A percentile compares a stretch with the other conserved stretches of the same genome.
Conservation (phyloP, 2,797 vertebrate species). For the Crenichthys baileyi region DNA sequence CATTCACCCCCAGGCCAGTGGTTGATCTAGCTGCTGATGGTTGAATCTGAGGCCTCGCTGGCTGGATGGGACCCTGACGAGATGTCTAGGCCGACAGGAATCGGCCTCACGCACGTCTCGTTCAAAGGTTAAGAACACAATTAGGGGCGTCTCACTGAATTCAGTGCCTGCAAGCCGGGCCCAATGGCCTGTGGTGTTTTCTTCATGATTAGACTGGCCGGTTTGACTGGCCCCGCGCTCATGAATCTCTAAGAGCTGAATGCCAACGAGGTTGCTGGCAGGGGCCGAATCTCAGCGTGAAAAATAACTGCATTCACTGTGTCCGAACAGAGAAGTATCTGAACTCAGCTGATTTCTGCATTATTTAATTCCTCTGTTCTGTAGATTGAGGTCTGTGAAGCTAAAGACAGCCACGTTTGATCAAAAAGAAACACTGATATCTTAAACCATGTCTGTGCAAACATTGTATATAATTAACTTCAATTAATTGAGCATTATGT, state of each 20-base stretch:
- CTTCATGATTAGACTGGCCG: conserved; percentile 57
- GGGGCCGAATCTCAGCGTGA: conserved; percentile 5
- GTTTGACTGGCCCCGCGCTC: conserved; percentile 50
- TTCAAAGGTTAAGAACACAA: conserved; percentile 75
- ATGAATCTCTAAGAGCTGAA: conserved; percentile 69
- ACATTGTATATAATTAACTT: background rate
- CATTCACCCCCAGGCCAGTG: conserved; percentile 46
- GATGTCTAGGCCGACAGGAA: conserved; percentile 51
- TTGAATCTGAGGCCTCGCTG: conserved; percentile 50
- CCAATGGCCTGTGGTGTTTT: conserved; percentile 66
- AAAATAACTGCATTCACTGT: conserved; percentile 1
- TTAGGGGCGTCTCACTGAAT: conserved; percentile 55
- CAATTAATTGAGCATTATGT: background rate
- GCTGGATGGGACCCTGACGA: conserved; percentile 51
- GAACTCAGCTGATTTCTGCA: conserved; percentile 10
- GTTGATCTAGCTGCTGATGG: conserved; percentile 67
- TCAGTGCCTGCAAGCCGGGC: conserved; percentile 19
- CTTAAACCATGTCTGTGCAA: background rate
- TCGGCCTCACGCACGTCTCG: conserved; percentile 48
- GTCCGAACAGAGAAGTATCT: conserved; percentile 10
- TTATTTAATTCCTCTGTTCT: conserved; percentile 6
- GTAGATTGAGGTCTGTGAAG: background rate
- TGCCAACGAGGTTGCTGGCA: conserved; percentile 57
- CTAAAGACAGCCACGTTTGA: background rate
- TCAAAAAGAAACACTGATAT: background rate